Evolutionary conservation across 1,140 invertebrate genomes (phyloP).

Genomic region (Drosophila nikananu): DNA sequence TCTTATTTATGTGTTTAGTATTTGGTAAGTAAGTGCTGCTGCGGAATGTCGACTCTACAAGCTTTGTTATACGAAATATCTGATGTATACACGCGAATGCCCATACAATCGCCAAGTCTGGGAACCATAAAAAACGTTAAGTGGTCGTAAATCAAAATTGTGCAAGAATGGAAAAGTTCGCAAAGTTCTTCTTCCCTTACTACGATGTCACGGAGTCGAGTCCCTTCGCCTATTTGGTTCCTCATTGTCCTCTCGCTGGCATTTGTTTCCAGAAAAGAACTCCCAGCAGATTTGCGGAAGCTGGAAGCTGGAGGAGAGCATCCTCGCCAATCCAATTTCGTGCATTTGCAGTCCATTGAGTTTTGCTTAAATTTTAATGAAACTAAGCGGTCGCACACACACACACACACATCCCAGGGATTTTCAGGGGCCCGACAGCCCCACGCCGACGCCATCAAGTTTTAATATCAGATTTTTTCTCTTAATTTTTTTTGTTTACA

Average conservation of each 20-base stretch:
- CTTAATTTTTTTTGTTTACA: conserved; percentile 57
- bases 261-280: conserved; percentile 62
- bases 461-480: conserved; percentile 61
- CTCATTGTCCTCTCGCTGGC: conserved; percentile 38
- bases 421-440: conserved; percentile 12
- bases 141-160: conserved; percentile 79
- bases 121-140: conserved; percentile 72
- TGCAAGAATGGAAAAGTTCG: conserved; percentile 63
- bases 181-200: conserved; percentile 45
- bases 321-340: conserved; percentile 50
- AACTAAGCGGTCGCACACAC: conserved; percentile 34
- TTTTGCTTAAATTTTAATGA: conserved; percentile 75
- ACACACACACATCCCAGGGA: conserved; percentile 4
- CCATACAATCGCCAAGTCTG: conserved; percentile 29
- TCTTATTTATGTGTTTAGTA: conserved; percentile 2
- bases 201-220: conserved; percentile 5
- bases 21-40: conserved; percentile 4
- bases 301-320: conserved; percentile 1
- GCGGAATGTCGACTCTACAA: background rate
- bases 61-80: conserved; percentile 7
- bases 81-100: conserved; percentile 8
- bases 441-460: conserved; percentile 42
- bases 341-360: conserved; percentile 75
- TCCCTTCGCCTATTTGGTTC: conserved; percentile 30
- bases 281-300: conserved; percentile 32